Evolutionary conservation across 2,113 vertebrate genomes (phyloP).

Genomic region (Isurus oxyrinchus): DNA sequence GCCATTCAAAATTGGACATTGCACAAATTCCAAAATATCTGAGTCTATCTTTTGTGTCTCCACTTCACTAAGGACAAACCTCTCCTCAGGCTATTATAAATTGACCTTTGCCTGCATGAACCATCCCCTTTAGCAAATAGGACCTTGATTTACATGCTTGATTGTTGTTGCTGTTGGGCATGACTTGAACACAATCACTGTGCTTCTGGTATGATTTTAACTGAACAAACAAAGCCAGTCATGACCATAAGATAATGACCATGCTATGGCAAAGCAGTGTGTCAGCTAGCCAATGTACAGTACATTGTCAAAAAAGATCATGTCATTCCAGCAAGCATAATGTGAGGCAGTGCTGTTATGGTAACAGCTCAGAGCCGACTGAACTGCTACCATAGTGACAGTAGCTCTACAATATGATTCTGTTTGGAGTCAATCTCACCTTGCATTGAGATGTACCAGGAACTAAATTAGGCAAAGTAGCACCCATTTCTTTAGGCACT

Average conservation of each 20-base stretch:
- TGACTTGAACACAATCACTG: slow-evolving; percentile 13
- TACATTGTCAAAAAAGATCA: neutral
- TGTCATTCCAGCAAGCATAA: neutral
- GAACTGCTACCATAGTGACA: neutral
- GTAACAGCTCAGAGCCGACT: slow-evolving; percentile 4
- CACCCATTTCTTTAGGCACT: neutral
- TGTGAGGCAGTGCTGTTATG: neutral
- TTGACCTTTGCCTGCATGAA: neutral
- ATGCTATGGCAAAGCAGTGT: neutral
- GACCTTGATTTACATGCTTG: slow-evolving; percentile 12
- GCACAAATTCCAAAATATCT: neutral
- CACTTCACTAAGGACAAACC: slow-evolving; percentile 10
- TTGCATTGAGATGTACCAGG: neutral
- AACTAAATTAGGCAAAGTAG: neutral
- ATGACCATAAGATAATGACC: neutral
- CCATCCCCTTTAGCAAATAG: neutral
- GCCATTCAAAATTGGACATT: neutral
- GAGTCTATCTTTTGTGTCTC: slow-evolving; percentile 1
- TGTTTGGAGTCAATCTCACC: neutral
- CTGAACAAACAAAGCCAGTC: neutral
- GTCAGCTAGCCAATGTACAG: neutral
- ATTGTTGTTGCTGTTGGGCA: slow-evolving; percentile 1
- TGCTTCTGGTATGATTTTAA: neutral
- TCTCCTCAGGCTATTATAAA: neutral
- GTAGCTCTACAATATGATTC: neutral